phyloP scores from a whole-genome alignment of 2,113 vertebrate species.

The Sturnus vulgaris region DNA sequence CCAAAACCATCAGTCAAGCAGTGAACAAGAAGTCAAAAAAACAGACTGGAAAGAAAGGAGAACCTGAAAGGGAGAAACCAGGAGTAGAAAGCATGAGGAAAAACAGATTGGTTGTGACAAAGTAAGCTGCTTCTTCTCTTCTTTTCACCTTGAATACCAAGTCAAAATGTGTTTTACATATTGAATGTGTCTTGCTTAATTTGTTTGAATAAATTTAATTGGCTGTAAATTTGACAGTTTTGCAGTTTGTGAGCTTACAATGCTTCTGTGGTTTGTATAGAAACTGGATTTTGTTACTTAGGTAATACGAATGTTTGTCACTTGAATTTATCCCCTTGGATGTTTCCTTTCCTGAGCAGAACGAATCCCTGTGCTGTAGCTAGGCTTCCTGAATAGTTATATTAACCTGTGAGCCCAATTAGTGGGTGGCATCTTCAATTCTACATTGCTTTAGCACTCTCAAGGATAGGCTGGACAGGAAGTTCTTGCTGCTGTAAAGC shows the following conservation, averaged over 20 bases:
- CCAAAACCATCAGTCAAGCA: slow-evolving; percentile 99
- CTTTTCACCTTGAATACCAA: neutral
- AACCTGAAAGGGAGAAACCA: slow-evolving; percentile 96
- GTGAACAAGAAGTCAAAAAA: slow-evolving; percentile 99
- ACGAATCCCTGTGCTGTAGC: neutral
- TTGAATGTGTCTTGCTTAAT: neutral
- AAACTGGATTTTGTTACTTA: neutral
- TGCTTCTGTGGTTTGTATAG: neutral
- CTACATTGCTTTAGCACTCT: neutral
- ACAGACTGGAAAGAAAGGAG: slow-evolving; percentile 97
- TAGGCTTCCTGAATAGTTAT: neutral
- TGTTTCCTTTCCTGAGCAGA: neutral
- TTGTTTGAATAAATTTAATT: neutral
- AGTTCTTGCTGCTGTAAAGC: neutral
- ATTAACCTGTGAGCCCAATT: neutral
- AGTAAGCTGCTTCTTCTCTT: slow-evolving; percentile 77
- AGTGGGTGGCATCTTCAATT: neutral
- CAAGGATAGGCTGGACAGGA: neutral
- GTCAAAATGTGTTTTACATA: neutral
- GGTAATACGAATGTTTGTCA: neutral
- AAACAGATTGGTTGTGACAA: slow-evolving; percentile 96
- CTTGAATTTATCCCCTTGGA: neutral
- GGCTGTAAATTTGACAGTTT: neutral
- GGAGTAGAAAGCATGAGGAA: slow-evolving; percentile 99
- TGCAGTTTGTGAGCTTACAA: neutral